Percentiles rank a stretch among this genome's conserved stretches.
These are phyloP conservation scores for Artemia sinica DNA, from an alignment of 2,888 invertebrate species.

Conservation along the genomic window DNA sequence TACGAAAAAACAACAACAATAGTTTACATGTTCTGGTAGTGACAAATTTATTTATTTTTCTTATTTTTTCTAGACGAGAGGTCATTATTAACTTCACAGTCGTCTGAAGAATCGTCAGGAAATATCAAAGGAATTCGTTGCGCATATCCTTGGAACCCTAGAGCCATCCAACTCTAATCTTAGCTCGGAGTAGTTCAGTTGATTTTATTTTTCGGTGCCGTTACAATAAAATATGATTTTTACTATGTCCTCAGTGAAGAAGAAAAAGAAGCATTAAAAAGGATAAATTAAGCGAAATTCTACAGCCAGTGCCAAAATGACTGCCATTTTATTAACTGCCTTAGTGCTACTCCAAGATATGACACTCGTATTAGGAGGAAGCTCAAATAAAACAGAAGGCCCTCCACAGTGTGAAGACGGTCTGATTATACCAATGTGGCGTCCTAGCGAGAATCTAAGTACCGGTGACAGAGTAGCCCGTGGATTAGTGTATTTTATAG, in stretches of 20 bases:
- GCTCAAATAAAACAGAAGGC: neutral
- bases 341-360: neutral
- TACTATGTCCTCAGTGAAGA: neutral
- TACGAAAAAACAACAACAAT: too few species aligned
- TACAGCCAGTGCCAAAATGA: neutral
- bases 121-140: neutral
- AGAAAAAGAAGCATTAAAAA: neutral
- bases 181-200: neutral
- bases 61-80: too few species aligned
- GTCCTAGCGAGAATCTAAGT: constrained; percentile 56
- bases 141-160: constrained; percentile 6
- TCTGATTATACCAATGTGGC: constrained; percentile 71
- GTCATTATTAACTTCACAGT: too few species aligned
- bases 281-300: neutral
- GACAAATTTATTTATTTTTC: too few species aligned
- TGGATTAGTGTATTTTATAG: constrained; percentile 72
- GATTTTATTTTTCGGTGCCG: neutral
- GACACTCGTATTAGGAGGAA: neutral
- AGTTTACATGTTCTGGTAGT: too few species aligned
- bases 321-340: neutral
- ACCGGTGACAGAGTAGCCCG: constrained; percentile 60
- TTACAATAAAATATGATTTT: neutral
- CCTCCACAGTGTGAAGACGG: constrained; percentile 54
- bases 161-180: constrained; percentile 1
- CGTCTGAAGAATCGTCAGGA: too few species aligned